Base-by-base conservation (phyloP, 2,113 vertebrate species). In the Cyrtonyx montezumae region DNA sequence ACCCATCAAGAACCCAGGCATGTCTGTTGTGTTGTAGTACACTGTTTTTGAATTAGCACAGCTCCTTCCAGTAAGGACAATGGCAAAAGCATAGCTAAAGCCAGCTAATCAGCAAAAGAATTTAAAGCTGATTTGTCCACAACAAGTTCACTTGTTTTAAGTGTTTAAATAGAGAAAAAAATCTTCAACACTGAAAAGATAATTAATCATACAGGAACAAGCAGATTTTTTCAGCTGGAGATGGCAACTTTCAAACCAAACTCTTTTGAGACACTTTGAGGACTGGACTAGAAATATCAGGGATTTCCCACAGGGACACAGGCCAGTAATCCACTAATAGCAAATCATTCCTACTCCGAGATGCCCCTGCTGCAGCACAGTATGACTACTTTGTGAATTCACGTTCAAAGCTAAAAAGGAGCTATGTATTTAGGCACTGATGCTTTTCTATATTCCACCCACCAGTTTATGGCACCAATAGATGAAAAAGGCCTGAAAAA, bases 361-460 rank as follows among this genome's bases (percentile, higher is more conserved):
- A 30, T 63, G 30, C 19, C 70, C 74, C 55, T 77, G 23, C 90
- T 77, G 61, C 69, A 93, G 94, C 92, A 79, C 94, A 92, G 82
- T 45, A 3, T 11, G 20, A 62, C 80, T 92, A 90, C 94, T 96
- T 94, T 96, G 92, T 92, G 92, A 91, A 86, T 68, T 69, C 9
- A 17, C 0, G 15, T 87, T 95, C 96, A 96, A 95, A 95, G 93
- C 77, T 40, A 59, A 67, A 95, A 90, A 53, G 71, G 76, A 95
- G 51, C 84, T 58, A 63, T 55, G 32, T 37, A 80, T 94, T 92
- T 62, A 75, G 49, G 89, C 78, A 70, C 59, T 5, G 84, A 69
- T 90, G 59, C 80, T 91, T 89, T 73, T 93, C 93, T 91, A 21
- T 88, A 92, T 89, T 95, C 95, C 94, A 88, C 95, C 95, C 94